Conservation (phyloP, 2,888 invertebrate genomes). For the Harpalus rubripes region DNA sequence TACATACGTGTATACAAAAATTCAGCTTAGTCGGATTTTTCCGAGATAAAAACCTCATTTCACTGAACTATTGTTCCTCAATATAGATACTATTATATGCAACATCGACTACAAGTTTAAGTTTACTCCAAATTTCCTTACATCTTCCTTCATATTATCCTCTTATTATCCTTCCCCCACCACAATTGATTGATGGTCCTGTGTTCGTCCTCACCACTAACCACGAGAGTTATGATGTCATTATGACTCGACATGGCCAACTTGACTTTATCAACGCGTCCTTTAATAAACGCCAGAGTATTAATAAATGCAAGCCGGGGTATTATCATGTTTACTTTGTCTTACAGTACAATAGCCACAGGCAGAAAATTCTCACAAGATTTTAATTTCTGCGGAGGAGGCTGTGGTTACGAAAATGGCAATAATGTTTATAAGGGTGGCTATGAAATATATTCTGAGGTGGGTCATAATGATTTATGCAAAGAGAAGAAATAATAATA, state of each 20-base stretch:
- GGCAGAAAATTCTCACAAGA: background rate
- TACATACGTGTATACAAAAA: too few relatives aligned
- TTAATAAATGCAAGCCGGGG: conserved; percentile 46
- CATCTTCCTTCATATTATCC: too few relatives aligned
- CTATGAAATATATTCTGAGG: background rate
- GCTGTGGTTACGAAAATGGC: background rate
- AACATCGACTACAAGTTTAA: too few relatives aligned
- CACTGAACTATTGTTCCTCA: too few relatives aligned
- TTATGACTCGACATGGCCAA: conserved; percentile 41
- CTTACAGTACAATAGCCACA: background rate
- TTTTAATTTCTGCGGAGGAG: background rate
- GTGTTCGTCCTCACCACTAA: background rate
- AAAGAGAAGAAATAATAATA: too few relatives aligned
- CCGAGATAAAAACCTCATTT: too few relatives aligned
- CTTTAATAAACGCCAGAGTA: conserved; percentile 54
- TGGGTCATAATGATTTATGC: background rate
- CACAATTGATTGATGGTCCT: too few relatives aligned
- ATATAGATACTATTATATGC: too few relatives aligned
- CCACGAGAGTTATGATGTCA: conserved; percentile 51
- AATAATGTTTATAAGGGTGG: background rate
- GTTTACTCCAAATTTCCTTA: too few relatives aligned
- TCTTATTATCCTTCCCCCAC: too few relatives aligned
- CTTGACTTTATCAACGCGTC: conserved; percentile 61
- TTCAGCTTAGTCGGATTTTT: too few relatives aligned
- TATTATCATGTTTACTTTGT: conserved; percentile 33